These are phyloP conservation scores for Diceros bicornis DNA, from an alignment of 2,797 vertebrate genomes.

Conservation along the genomic window DNA sequence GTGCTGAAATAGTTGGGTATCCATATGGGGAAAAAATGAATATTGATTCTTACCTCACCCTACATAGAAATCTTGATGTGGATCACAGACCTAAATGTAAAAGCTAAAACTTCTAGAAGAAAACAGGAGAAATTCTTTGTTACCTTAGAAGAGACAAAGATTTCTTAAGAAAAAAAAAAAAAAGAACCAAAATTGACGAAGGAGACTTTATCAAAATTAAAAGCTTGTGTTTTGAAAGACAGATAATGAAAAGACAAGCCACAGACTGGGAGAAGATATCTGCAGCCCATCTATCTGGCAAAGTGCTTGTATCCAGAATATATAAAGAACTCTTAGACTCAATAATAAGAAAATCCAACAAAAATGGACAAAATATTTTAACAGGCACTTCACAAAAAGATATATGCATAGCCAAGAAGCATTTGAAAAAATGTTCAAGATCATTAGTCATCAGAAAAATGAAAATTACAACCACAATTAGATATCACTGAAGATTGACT, in stretches of 20 bases:
- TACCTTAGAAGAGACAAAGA: not conserved
- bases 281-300: not conserved
- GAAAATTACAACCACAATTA: conserved; percentile 19
- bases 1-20: not conserved
- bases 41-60: not conserved
- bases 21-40: not conserved
- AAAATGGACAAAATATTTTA: conserved; percentile 48
- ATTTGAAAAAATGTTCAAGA: not conserved
- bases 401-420: not conserved
- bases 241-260: not conserved
- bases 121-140: not conserved
- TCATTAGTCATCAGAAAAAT: conserved; percentile 3
- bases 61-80: not conserved
- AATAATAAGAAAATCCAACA: not conserved
- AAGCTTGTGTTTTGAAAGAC: not conserved
- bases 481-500: not conserved
- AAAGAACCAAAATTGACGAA: conserved; percentile 3
- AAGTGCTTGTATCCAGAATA: conserved; percentile 1
- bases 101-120: conserved; percentile 30
- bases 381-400: conserved; percentile 28
- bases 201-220: conserved; percentile 43
- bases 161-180: conserved; percentile 1
- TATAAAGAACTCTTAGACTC: conserved; percentile 30
- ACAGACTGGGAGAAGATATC: not conserved
- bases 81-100: conserved; percentile 38